A percentile compares a stretch with the other conserved stretches of the same genome.
These are phyloP conservation scores for Brachypodius melanocephalos DNA, from an alignment of 2,113 vertebrate species.

Conservation along the genomic window DNA sequence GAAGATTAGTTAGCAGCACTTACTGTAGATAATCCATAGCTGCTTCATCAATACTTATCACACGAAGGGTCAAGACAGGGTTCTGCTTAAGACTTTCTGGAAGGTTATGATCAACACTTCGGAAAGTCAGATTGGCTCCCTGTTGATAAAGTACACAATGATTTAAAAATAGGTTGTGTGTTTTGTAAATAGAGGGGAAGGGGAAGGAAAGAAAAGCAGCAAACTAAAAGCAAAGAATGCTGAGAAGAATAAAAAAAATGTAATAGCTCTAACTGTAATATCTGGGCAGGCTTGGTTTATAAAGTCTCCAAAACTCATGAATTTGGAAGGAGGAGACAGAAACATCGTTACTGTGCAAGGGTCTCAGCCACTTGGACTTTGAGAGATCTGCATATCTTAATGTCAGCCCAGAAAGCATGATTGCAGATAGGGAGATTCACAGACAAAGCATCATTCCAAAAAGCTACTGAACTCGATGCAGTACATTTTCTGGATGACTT, in stretches of 20 bases:
- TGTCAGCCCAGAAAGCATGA: not conserved
- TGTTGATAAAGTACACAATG: conserved; percentile 45
- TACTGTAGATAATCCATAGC: conserved; percentile 75
- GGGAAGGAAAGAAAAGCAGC: not conserved
- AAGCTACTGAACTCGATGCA: not conserved
- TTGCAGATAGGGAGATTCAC: not conserved
- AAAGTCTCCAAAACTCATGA: not conserved
- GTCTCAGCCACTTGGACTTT: not conserved
- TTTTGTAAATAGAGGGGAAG: not conserved
- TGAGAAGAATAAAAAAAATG: not conserved
- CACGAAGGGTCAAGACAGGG: conserved; percentile 67
- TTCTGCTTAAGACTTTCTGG: conserved; percentile 76
- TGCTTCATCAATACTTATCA: conserved; percentile 75
- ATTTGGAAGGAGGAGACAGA: not conserved
- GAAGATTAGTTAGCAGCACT: conserved; percentile 18
- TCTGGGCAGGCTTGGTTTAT: not conserved
- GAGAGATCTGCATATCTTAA: not conserved
- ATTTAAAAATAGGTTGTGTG: not conserved
- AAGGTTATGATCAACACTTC: conserved; percentile 72
- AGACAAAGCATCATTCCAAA: not conserved
- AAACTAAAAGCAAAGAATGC: not conserved
- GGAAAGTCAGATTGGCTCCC: conserved; percentile 81
- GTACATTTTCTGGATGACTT: not conserved
- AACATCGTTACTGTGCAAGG: not conserved
- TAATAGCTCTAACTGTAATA: not conserved